Percentiles rank a stretch among this genome's conserved stretches.
Evolutionary conservation across 2,797 vertebrate species (phyloP).

Genomic region (Ctenopoma multispine): DNA sequence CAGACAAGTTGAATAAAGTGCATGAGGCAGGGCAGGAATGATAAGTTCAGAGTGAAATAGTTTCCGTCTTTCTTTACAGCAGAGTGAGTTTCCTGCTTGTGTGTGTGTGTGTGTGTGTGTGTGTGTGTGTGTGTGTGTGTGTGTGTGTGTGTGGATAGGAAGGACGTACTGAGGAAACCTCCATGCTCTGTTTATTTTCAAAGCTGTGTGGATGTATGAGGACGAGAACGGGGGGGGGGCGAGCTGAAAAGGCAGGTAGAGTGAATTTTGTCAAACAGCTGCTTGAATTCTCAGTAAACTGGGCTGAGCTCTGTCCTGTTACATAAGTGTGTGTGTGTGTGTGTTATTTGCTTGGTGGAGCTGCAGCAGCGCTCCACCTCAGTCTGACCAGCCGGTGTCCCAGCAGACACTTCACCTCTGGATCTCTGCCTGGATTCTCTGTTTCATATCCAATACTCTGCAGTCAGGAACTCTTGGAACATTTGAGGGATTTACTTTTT

Average conservation of each 20-base stretch:
- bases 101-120: constrained; percentile 17
- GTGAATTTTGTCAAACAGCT: constrained; percentile 59
- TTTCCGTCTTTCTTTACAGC: constrained; percentile 34
- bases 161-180: constrained; percentile 56
- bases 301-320: constrained; percentile 77
- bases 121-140: constrained; percentile 28
- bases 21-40: rapidly evolving
- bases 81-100: constrained; percentile 51
- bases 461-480: constrained; percentile 31
- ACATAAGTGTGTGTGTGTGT: constrained; percentile 71
- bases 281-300: constrained; percentile 67
- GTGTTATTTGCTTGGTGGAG: constrained; percentile 73
- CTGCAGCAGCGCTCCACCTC: constrained; percentile 68
- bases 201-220: constrained; percentile 36
- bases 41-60: neutral
- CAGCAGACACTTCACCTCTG: constrained; percentile 74
- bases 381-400: constrained; percentile 70
- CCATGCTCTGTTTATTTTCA: constrained; percentile 71
- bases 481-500: constrained; percentile 46
- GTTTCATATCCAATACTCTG: constrained; percentile 25
- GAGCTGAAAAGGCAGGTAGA: constrained; percentile 62
- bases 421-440: constrained; percentile 35
- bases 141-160: constrained; percentile 27
- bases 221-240: neutral
- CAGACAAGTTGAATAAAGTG: neutral